Conservation (phyloP, 2,113 vertebrate species). For the Nipponia nippon region DNA sequence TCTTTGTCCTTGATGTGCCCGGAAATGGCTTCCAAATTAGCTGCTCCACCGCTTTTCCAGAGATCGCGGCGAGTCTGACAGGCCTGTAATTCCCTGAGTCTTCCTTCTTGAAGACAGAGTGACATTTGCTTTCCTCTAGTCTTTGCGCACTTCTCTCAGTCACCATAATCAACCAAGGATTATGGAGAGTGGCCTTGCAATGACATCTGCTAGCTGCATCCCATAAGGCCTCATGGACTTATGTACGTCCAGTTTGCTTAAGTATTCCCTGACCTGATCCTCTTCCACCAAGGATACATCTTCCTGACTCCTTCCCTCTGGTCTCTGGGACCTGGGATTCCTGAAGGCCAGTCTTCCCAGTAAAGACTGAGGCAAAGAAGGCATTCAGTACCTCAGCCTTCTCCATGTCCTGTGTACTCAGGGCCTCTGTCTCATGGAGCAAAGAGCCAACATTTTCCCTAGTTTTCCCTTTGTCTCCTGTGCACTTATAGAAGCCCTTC, state of each 20-base stretch:
- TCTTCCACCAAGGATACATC: not conserved
- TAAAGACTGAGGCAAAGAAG: too few species aligned
- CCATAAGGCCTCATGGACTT: not conserved
- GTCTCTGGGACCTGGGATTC: not conserved
- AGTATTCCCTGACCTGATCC: not conserved
- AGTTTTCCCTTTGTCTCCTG: too few species aligned
- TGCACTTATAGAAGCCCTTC: too few species aligned
- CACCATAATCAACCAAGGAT: not conserved
- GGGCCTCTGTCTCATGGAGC: too few species aligned
- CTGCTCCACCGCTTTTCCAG: not conserved
- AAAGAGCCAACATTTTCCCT: too few species aligned
- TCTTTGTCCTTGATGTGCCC: not conserved
- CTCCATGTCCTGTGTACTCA: too few species aligned
- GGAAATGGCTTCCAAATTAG: not conserved
- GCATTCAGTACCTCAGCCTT: too few species aligned
- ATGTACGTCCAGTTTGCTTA: not conserved
- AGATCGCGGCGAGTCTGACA: not conserved
- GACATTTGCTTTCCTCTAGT: not conserved
- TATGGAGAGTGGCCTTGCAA: not conserved
- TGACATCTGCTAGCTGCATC: not conserved
- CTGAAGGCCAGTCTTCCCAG: too few species aligned
- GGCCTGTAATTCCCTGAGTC: not conserved
- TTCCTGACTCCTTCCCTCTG: not conserved
- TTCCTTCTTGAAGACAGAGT: not conserved
- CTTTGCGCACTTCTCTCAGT: not conserved